phyloP scores from a whole-genome alignment of 2,888 invertebrate species.

The Synergus gifuensis region DNA sequence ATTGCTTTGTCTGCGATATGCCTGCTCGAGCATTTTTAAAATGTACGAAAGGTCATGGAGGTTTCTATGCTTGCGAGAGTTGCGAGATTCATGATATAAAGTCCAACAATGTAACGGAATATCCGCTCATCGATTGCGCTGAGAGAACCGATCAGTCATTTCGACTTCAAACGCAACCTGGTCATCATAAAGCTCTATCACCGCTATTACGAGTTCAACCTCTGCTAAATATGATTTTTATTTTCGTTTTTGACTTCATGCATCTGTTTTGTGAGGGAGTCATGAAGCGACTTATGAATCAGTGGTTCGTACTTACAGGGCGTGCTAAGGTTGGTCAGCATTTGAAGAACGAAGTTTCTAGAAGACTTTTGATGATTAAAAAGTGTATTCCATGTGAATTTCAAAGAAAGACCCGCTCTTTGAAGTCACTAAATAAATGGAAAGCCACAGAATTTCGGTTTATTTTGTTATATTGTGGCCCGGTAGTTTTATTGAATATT shows the following conservation, averaged over 20 bases:
- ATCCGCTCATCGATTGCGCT: neutral
- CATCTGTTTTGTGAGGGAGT: neutral
- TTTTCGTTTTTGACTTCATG: neutral
- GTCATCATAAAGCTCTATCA: slow-evolving; percentile 40
- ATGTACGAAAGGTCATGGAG: neutral
- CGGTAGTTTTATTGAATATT: no score
- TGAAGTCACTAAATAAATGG: slow-evolving; percentile 35
- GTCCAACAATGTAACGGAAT: slow-evolving; percentile 1
- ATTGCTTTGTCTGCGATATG: no score
- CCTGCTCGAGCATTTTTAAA: no score
- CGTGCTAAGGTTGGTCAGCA: no score
- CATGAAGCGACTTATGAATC: slow-evolving; percentile 45
- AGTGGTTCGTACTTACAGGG: slow-evolving; percentile 42
- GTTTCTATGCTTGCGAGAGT: slow-evolving; percentile 39
- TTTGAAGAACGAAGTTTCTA: slow-evolving; percentile 32
- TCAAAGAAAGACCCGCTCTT: slow-evolving; percentile 45
- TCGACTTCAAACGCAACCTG: slow-evolving; percentile 16
- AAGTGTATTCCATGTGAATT: slow-evolving; percentile 46
- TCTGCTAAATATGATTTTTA: neutral
- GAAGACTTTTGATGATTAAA: slow-evolving; percentile 40
- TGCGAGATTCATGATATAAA: slow-evolving; percentile 29
- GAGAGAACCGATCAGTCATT: slow-evolving; percentile 43
- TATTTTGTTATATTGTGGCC: neutral
- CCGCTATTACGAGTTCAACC: slow-evolving; percentile 28
- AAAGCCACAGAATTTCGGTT: slow-evolving; percentile 61